Percentiles rank a stretch among this genome's conserved stretches.
Conservation (phyloP, 2,113 vertebrate genomes). For the Otolemur garnettii region DNA sequence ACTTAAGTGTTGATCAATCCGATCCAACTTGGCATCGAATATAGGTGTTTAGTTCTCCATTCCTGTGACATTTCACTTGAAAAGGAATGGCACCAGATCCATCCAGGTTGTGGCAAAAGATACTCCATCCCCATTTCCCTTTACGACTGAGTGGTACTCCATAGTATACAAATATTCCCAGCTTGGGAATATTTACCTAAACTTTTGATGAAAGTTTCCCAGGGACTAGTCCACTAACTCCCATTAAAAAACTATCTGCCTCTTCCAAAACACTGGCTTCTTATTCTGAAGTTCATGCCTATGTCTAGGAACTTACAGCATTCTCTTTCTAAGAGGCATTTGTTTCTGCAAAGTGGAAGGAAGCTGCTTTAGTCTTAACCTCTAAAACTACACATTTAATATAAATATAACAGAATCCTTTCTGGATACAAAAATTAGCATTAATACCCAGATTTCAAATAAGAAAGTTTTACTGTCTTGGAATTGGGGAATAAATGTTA, state of each 20-base stretch:
- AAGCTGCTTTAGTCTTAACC: background rate
- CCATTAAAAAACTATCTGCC: background rate
- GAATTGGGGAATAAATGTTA: background rate
- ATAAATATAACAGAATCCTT: background rate
- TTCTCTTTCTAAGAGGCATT: background rate
- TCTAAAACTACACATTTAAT: background rate
- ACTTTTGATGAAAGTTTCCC: conserved; percentile 4
- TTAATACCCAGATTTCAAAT: background rate
- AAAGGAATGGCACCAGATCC: no score
- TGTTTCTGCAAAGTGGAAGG: background rate
- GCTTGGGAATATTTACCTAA: background rate
- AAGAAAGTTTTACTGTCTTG: background rate
- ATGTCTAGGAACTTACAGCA: background rate
- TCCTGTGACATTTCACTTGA: no score
- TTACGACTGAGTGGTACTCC: no score
- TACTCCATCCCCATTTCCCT: no score
- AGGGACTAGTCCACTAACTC: background rate
- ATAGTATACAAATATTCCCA: no score
- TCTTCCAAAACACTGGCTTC: background rate
- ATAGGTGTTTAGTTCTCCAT: no score
- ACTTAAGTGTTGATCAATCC: no score
- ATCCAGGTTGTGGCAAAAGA: no score
- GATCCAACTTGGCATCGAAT: no score
- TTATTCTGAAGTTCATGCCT: background rate
- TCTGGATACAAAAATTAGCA: background rate